A percentile compares a stretch with the other conserved stretches of the same genome.
Evolutionary conservation across 2,888 invertebrate genomes (phyloP).

Genomic region (Cacoxenus indagator): DNA sequence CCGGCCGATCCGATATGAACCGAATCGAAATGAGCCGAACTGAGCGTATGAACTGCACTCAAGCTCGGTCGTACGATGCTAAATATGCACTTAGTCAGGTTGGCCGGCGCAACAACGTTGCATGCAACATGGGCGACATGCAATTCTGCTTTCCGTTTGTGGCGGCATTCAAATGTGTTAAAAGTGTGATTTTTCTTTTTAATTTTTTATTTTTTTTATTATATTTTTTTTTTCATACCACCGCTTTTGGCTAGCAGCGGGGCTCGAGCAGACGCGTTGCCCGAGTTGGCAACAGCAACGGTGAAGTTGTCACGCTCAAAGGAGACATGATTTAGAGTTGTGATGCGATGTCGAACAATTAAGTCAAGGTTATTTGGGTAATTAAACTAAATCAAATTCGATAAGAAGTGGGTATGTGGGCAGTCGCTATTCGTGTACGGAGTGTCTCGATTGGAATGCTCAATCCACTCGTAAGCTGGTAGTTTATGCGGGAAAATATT

Average conservation of each 20-base stretch:
- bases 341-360: slow-evolving; percentile 30
- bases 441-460: not conserved
- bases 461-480: not conserved
- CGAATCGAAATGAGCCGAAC: not conserved
- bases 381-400: slow-evolving; percentile 55
- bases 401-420: slow-evolving; percentile 34
- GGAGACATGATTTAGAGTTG: not conserved
- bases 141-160: slow-evolving; percentile 24
- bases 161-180: slow-evolving; percentile 16
- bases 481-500: no score
- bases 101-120: slow-evolving; percentile 35
- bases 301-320: slow-evolving; percentile 14
- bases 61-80: not conserved
- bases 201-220: not conserved
- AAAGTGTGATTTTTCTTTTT: not conserved
- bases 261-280: not conserved
- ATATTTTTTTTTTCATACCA: not conserved
- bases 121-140: slow-evolving; percentile 52
- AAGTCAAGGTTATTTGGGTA: slow-evolving; percentile 62
- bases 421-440: not conserved
- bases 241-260: no score
- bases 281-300: not conserved
- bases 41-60: not conserved
- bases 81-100: slow-evolving; percentile 19
- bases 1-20: not conserved